These are phyloP conservation scores for Drosophila putrida DNA, from an alignment of 2,888 invertebrate species.

Conservation along the genomic window DNA sequence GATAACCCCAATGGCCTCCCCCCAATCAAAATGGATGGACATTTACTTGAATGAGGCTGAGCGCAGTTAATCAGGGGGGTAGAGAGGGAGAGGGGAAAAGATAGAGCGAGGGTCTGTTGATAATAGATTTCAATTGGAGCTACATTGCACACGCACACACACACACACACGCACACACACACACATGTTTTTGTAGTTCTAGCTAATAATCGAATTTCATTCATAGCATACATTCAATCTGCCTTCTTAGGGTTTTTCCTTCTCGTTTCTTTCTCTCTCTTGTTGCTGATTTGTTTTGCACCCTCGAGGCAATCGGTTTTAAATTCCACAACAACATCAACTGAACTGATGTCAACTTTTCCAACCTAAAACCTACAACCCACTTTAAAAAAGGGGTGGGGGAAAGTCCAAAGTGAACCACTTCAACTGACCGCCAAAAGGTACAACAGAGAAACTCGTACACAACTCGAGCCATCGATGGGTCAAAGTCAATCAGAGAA, in stretches of 20 bases:
- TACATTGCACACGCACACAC: slow-evolving; percentile 38
- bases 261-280: not conserved
- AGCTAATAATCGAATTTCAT: slow-evolving; percentile 67
- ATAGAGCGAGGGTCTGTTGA: not conserved
- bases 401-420: slow-evolving; percentile 32
- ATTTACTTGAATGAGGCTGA: not conserved
- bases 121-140: slow-evolving; percentile 43
- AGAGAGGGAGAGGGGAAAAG: not conserved
- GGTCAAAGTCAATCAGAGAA: slow-evolving; percentile 24
- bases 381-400: not conserved
- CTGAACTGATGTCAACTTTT: slow-evolving; percentile 30
- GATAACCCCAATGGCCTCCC: slow-evolving; percentile 11
- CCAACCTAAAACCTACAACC: not conserved
- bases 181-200: slow-evolving; percentile 19
- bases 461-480: slow-evolving; percentile 13
- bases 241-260: not conserved
- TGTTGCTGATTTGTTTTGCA: slow-evolving; percentile 18
- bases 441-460: slow-evolving; percentile 13
- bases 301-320: slow-evolving; percentile 19
- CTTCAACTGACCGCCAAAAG: slow-evolving; percentile 50
- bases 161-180: slow-evolving; percentile 43
- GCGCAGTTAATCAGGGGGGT: slow-evolving; percentile 25
- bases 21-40: not conserved
- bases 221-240: slow-evolving; percentile 24
- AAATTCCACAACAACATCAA: not conserved